Evolutionary conservation across 2,113 vertebrate genomes (phyloP).

Genomic region (Antigone vipio): DNA sequence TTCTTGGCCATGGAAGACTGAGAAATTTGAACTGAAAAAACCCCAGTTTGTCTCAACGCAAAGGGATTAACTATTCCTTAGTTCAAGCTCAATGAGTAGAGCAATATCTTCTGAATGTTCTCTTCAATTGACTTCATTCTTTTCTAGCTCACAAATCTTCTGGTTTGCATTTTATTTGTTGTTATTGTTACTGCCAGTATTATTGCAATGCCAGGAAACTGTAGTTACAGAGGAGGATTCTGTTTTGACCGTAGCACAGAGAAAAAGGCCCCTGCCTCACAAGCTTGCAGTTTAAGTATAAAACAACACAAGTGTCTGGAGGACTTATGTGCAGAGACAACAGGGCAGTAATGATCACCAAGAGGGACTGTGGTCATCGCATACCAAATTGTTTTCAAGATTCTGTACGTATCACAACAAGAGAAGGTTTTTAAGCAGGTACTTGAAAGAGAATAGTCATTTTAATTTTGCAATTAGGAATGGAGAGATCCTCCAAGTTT

Average conservation of each 20-base stretch:
- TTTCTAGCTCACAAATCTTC: not conserved
- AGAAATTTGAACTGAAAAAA: not conserved
- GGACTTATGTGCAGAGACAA: not conserved
- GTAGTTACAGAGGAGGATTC: not conserved
- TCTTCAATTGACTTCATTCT: not conserved
- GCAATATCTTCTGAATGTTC: not conserved
- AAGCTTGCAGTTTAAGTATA: not conserved
- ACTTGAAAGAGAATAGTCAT: not conserved
- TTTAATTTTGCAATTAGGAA: not conserved
- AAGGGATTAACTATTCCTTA: not conserved
- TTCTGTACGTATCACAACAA: not conserved
- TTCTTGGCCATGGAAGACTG: not conserved
- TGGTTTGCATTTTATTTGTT: not conserved
- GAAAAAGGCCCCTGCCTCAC: not conserved
- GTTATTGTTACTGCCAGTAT: not conserved
- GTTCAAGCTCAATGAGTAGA: not conserved
- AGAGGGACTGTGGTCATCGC: not conserved
- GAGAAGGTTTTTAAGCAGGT: not conserved
- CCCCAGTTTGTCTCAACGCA: not conserved
- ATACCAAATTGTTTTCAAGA: not conserved
- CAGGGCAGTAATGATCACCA: not conserved
- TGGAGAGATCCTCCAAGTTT: not conserved
- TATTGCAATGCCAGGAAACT: not conserved
- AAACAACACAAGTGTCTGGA: not conserved
- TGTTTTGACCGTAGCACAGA: not conserved